Evolutionary conservation across 2,888 invertebrate genomes (phyloP).

Genomic region (Synergus laeviventris): DNA sequence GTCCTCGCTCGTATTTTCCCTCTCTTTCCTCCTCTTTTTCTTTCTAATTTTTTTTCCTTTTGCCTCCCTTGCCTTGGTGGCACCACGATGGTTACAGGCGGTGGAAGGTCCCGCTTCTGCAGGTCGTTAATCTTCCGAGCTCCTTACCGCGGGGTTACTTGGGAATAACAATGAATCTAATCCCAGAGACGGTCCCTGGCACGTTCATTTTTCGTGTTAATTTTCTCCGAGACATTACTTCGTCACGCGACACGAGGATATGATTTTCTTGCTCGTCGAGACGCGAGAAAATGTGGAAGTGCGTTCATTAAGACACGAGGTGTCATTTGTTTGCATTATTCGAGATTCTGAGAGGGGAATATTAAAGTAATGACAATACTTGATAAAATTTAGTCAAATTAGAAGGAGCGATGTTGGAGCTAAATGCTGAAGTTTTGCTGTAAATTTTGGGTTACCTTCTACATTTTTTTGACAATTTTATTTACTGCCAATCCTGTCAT

Average conservation of each 20-base stretch:
- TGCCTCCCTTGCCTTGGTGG: conserved; percentile 43
- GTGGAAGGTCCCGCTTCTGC: conserved; percentile 36
- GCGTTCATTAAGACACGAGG: neutral
- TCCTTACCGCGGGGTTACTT: conserved; percentile 54
- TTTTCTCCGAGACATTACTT: conserved; percentile 49
- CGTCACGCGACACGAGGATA: conserved; percentile 41
- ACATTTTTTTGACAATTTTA: no score
- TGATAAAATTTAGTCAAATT: neutral
- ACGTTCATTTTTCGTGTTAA: conserved; percentile 56
- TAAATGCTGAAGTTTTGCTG: neutral
- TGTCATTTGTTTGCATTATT: conserved; percentile 22
- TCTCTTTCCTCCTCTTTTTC: conserved; percentile 37
- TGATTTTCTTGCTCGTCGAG: conserved; percentile 50
- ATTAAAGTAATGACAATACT: conserved; percentile 13
- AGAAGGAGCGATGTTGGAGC: neutral
- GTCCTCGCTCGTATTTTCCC: conserved; percentile 38
- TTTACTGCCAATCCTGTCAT: no score
- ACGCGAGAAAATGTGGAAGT: neutral
- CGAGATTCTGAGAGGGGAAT: conserved; percentile 38
- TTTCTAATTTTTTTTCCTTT: conserved; percentile 34
- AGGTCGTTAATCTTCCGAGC: conserved; percentile 53
- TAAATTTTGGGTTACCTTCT: neutral
- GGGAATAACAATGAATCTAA: conserved; percentile 66
- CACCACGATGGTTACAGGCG: conserved; percentile 40
- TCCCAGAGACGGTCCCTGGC: conserved; percentile 62